A percentile compares a stretch with the other conserved stretches of the same genome.
Conservation (phyloP, 2,888 invertebrate species). For the Hetaerina titia region DNA sequence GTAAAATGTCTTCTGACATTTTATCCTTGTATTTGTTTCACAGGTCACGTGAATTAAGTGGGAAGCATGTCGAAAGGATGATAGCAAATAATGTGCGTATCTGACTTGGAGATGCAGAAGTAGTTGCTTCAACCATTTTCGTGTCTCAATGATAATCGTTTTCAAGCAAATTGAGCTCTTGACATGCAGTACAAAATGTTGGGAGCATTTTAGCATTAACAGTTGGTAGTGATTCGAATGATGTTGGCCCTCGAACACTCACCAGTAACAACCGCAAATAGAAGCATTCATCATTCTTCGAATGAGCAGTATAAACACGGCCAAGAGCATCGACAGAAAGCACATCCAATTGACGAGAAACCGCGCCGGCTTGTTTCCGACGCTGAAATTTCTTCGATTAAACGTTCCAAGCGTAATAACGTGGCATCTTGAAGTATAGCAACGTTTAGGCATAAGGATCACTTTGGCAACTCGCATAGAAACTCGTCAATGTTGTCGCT, state of each 20-base stretch:
- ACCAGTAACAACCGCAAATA: too few species aligned
- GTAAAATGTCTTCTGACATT: constrained; percentile 72
- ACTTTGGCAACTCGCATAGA: not conserved
- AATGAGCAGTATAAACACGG: too few species aligned
- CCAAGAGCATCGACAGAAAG: constrained; percentile 73
- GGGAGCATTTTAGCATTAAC: not conserved
- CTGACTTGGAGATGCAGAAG: not conserved
- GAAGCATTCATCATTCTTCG: too few species aligned
- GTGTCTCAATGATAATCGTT: constrained; percentile 49
- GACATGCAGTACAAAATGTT: not conserved
- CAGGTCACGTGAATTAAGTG: constrained; percentile 71
- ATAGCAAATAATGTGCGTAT: not conserved
- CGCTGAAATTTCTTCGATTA: constrained; percentile 74
- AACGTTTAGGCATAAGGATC: constrained; percentile 73
- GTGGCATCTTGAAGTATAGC: constrained; percentile 74
- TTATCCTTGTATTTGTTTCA: constrained; percentile 73
- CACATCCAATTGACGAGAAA: constrained; percentile 72
- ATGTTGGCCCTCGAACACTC: constrained; percentile 70
- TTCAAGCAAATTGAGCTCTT: not conserved
- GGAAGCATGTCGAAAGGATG: not conserved
- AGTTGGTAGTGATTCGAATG: not conserved
- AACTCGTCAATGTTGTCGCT: too few species aligned
- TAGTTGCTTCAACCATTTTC: not conserved
- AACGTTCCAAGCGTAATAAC: constrained; percentile 74
- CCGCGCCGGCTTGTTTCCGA: constrained; percentile 72